Evolutionary conservation across 1,140 invertebrate species (phyloP), one percentile per base, ranked within the genome.

Genomic region (Acyrthosiphon pisum): DNA sequence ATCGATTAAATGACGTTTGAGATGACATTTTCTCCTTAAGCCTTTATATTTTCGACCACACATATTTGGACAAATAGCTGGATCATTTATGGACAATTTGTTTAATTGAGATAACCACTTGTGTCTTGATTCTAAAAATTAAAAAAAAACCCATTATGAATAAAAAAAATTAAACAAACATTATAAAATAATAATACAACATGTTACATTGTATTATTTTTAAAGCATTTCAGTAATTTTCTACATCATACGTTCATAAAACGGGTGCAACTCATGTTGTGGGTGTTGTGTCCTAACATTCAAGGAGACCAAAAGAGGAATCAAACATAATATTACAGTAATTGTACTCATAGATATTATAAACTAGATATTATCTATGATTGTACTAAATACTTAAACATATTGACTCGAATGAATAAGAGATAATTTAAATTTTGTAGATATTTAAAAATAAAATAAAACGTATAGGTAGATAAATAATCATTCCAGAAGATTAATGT

Each of bases 1-100:
- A 53, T 94, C 86, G 37, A 53, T 81, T 35, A 93, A 48, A 91
- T 95, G 94, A 30, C 76, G 60, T 50, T 93, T 93, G 20, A 94
- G 86, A 81, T 93, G 86, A 50, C 37, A 60, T 94, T 94, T 93
- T 35, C 81, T 93, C 23, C 95, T 94, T 7, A 94, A 11, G 6
- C 91, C 91, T 83, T 93, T 94, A 91, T 94, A 94, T 41, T 90
- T 90, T 30, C 93, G 60, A 35, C 91, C 89, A 56, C 94, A 94
- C 41, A 86, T 91, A 56, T 90, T 93, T 1, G 93, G 93, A 87
- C 93, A 93, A 89, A 90, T 7, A 7, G 56, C 89, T 35, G 89
- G 89, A 90, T 90, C 89, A 44, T 23, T 56, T n/a, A 68, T 30
- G 23, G 53, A 30, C 56, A 90, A 46, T 44, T 90, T 8, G 26